These are phyloP conservation scores for Streptopelia turtur DNA, from an alignment of 2,797 vertebrate genomes.

Conservation along the genomic window DNA sequence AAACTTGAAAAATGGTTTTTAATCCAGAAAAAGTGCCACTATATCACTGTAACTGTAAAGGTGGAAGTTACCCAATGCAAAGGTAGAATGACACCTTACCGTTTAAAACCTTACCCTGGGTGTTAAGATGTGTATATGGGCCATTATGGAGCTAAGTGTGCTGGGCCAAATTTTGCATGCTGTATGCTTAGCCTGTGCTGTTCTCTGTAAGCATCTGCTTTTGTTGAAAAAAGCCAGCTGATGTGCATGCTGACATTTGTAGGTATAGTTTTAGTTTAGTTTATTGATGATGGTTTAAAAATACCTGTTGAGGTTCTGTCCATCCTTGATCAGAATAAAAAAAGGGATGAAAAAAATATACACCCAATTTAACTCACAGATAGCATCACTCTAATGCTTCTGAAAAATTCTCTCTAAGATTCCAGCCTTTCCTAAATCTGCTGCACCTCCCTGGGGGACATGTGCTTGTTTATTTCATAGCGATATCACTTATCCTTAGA, in stretches of 20 bases:
- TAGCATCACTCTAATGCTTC: neutral
- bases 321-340: neutral
- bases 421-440: neutral
- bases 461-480: neutral
- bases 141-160: neutral
- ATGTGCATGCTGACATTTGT: neutral
- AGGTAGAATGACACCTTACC: neutral
- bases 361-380: neutral
- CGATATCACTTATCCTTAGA: neutral
- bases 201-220: neutral
- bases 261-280: neutral
- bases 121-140: neutral
- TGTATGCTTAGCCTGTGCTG: neutral
- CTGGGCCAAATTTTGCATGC: neutral
- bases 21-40: slow-evolving; percentile 2
- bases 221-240: neutral
- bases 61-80: neutral
- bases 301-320: neutral
- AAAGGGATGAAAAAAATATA: neutral
- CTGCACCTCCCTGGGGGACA: neutral
- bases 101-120: neutral
- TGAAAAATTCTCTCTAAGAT: neutral
- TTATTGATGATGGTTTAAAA: neutral
- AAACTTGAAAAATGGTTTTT: slow-evolving; percentile 35
- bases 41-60: neutral